Conservation (phyloP, 2,888 invertebrate genomes). For the Drosophila mayaguana region DNA sequence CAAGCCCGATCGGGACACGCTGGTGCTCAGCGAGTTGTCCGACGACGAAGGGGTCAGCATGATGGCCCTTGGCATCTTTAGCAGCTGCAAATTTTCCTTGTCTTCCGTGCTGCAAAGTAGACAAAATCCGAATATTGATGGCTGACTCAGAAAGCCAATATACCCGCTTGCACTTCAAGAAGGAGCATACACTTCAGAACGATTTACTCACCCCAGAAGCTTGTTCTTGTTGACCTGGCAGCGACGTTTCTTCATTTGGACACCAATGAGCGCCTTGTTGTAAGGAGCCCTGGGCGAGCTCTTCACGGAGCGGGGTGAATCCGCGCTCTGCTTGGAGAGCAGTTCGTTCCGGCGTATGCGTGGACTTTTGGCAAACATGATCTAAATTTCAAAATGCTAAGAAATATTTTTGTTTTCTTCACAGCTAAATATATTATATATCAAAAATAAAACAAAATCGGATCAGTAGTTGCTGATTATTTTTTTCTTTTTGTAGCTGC, state of each 20-base stretch:
- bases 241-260: slow-evolving; percentile 45
- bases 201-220: slow-evolving; percentile 29
- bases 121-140: no score
- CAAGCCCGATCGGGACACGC: slow-evolving; percentile 19
- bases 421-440: slow-evolving; percentile 1
- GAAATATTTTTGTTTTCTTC: slow-evolving; percentile 1
- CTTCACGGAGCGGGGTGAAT: slow-evolving; percentile 19
- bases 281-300: slow-evolving; percentile 55
- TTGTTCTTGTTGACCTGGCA: slow-evolving; percentile 30
- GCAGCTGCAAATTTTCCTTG: slow-evolving; percentile 29
- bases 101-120: slow-evolving; percentile 30
- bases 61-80: slow-evolving; percentile 44
- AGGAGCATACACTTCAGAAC: neutral
- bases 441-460: slow-evolving; percentile 6
- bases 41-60: slow-evolving; percentile 73
- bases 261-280: slow-evolving; percentile 30
- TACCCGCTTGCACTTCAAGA: neutral
- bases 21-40: slow-evolving; percentile 56
- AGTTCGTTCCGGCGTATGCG: slow-evolving; percentile 48
- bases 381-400: slow-evolving; percentile 1
- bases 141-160: neutral
- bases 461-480: neutral
- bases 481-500: slow-evolving; percentile 17
- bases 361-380: slow-evolving; percentile 54
- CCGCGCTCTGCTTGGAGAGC: slow-evolving; percentile 3